Evolutionary conservation across 1,140 invertebrate species (phyloP).

Genomic region (Apocrypta bakeri): DNA sequence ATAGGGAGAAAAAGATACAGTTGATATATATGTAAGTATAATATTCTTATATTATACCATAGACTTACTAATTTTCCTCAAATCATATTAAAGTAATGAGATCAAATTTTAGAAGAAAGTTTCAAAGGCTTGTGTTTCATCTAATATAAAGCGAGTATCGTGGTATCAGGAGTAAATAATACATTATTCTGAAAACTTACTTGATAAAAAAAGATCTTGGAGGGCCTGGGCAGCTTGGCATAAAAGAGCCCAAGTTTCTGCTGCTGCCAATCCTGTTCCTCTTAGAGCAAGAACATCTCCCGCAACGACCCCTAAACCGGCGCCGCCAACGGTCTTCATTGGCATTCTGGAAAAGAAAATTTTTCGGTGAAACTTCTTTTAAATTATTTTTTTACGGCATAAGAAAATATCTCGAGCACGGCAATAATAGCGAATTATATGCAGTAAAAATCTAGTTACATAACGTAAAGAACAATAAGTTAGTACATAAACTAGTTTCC

Average conservation of each 20-base stretch:
- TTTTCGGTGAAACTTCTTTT: background rate
- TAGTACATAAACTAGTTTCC: too few relatives aligned
- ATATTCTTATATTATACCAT: background rate
- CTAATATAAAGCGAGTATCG: background rate
- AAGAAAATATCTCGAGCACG: too few relatives aligned
- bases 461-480: too few relatives aligned
- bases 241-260: slow-evolving; percentile 78
- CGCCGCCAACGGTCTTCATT: slow-evolving; percentile 65
- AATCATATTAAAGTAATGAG: slow-evolving; percentile 28
- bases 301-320: slow-evolving; percentile 69
- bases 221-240: slow-evolving; percentile 79
- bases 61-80: too few relatives aligned
- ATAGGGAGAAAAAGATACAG: too few relatives aligned
- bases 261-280: slow-evolving; percentile 74
- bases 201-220: slow-evolving; percentile 78
- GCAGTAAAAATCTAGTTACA: too few relatives aligned
- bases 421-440: background rate
- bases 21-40: too few relatives aligned
- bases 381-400: too few relatives aligned
- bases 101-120: background rate
- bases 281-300: slow-evolving; percentile 74
- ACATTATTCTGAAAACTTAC: slow-evolving; percentile 67
- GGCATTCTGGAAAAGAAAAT: slow-evolving; percentile 66
- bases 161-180: slow-evolving; percentile 3
- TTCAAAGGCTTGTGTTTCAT: background rate